Evolutionary conservation across 2,113 vertebrate genomes (phyloP).

Genomic region (Opisthocomus hoazin): DNA sequence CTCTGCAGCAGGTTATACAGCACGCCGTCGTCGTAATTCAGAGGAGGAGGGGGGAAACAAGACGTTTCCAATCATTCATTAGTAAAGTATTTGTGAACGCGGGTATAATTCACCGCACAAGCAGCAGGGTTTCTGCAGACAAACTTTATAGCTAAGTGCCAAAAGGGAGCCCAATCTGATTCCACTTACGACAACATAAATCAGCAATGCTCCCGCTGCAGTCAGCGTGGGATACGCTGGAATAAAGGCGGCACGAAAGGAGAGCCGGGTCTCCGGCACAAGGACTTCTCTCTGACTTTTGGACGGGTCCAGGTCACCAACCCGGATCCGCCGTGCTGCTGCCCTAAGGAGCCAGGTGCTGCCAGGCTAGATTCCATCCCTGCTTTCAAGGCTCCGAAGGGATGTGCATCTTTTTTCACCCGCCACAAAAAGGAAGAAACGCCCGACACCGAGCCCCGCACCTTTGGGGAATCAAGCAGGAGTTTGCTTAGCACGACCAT

Average conservation of each 20-base stretch:
- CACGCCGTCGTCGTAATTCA: constrained; percentile 43
- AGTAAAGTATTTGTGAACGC: constrained; percentile 56
- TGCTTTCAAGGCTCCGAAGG: not conserved
- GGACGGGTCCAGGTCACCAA: not conserved
- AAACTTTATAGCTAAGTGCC: constrained; percentile 43
- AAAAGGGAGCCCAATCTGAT: constrained; percentile 51
- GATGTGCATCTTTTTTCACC: not conserved
- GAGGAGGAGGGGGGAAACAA: constrained; percentile 8
- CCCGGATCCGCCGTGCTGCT: not conserved
- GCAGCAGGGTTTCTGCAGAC: constrained; percentile 36
- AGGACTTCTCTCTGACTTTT: not conserved
- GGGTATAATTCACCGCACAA: constrained; percentile 33
- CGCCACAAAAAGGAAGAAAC: not conserved
- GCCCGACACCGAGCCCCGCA: not conserved
- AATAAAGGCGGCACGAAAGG: not conserved
- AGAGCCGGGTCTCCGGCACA: not conserved
- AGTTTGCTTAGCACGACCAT: not conserved
- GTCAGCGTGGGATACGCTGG: not conserved
- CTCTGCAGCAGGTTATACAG: constrained; percentile 41
- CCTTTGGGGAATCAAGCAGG: not conserved
- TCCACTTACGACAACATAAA: constrained; percentile 34
- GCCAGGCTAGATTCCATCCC: not conserved
- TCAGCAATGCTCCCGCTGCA: not conserved
- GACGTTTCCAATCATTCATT: constrained; percentile 61
- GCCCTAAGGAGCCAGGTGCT: not conserved